Evolutionary conservation across 2,797 vertebrate species (phyloP), one percentile per base, ranked within the genome.

Genomic region (Gymnodraco acuticeps): DNA sequence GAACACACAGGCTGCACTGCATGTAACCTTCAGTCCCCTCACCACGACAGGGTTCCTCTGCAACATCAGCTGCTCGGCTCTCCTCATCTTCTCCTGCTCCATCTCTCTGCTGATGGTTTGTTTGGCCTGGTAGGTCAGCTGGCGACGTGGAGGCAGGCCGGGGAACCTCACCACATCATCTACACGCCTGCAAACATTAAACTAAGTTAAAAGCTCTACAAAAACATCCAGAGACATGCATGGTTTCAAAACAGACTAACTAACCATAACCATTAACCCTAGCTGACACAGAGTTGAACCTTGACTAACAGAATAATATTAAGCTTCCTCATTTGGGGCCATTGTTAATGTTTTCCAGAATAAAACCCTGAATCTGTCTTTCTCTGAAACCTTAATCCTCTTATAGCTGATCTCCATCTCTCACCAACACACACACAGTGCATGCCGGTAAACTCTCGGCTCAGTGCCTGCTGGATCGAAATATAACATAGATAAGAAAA

Each of bases 21-120:
- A 10, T 10, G 5, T 0, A 51, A 59, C 3, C 15, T 61, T 6
- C 13, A 16, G 10, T 5, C n/a, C n/a, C n/a, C 81, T 90, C 81
- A 97, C 96, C 93, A 41, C 78, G 0, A 31, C 16, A 5, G 85
- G 75, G 77, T 90, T 95, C 13, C 91, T 81, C 0, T 91, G 91
- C 63, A 93, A 91, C 72, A 96, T 92, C 27, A 90, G 43, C 3
- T 93, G 95, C 87, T 99, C 98, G 0, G 87, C 88, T 82, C 97
- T 94, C 86, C 97, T 95, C 97, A 99, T 97, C 93, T 94, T 97
- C 93, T 99, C 98, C 86, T 97, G 89, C 86, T 99, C 97, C 0
- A 98, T 96, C 93, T 99, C 98, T 45, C 96, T 93, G 74, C 97
- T 95, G 0, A 99, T 96, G 67, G 97, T 97, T 88, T 99, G 98